Evolutionary conservation across 2,113 vertebrate genomes (phyloP).

Genomic region (Tragelaphus strepsiceros): DNA sequence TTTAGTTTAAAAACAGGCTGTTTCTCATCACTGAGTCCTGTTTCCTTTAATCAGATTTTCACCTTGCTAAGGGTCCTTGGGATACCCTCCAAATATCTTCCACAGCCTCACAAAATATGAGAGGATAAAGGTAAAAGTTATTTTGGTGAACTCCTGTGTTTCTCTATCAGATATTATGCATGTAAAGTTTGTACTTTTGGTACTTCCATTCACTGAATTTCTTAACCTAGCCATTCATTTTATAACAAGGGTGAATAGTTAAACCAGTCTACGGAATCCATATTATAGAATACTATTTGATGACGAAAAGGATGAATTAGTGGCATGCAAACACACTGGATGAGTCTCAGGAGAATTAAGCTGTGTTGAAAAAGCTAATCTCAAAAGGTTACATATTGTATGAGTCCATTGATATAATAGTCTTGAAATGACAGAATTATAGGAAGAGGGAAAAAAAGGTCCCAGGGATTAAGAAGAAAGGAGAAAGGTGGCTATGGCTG

Average conservation of each 20-base stretch:
- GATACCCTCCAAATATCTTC: not conserved
- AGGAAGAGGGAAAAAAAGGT: not conserved
- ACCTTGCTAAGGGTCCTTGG: not conserved
- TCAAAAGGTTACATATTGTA: not conserved
- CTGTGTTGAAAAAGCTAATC: not conserved
- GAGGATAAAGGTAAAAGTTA: not conserved
- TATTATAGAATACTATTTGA: not conserved
- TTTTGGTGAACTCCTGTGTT: not conserved
- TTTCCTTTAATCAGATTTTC: not conserved
- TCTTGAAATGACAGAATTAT: not conserved
- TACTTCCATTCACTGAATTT: not conserved
- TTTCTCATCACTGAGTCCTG: not conserved
- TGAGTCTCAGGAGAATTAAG: not conserved
- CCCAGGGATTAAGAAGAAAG: not conserved
- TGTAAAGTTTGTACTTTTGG: not conserved
- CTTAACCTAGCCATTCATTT: not conserved
- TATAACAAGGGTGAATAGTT: not conserved
- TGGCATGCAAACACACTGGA: not conserved
- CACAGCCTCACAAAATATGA: not conserved
- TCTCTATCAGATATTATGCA: not conserved
- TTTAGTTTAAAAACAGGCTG: constrained; percentile 20
- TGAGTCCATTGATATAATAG: not conserved
- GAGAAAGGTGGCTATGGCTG: not conserved
- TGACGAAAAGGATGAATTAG: not conserved
- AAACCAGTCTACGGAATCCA: not conserved